These are phyloP conservation scores for Parnassius apollo DNA, from an alignment of 2,888 invertebrate species.

Conservation along the genomic window DNA sequence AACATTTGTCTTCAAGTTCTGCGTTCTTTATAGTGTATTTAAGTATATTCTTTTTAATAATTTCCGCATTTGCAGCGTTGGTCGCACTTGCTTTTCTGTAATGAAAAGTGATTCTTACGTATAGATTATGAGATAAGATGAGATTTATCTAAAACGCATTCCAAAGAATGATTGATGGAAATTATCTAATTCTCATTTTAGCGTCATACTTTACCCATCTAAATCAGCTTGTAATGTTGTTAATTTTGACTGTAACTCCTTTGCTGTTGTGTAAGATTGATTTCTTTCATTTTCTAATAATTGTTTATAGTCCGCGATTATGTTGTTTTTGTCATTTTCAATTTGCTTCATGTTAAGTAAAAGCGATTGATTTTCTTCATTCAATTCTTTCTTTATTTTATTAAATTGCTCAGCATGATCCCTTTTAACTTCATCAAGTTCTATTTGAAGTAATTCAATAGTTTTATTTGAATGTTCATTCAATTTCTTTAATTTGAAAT, in stretches of 20 bases:
- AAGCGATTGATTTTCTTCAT: slow-evolving; percentile 68
- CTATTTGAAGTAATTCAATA: slow-evolving; percentile 47
- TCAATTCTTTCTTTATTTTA: slow-evolving; percentile 48
- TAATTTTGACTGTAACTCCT: slow-evolving; percentile 56
- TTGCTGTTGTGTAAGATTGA: slow-evolving; percentile 60
- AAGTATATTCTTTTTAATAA: slow-evolving; percentile 50
- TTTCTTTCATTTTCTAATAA: slow-evolving; percentile 74
- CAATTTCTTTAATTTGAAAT: slow-evolving; percentile 52
- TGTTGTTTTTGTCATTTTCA: slow-evolving; percentile 65
- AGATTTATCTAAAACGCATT: slow-evolving; percentile 42
- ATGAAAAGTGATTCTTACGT: slow-evolving; percentile 40
- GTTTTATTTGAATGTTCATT: slow-evolving; percentile 45
- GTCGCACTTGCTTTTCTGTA: slow-evolving; percentile 56
- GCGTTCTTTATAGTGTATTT: slow-evolving; percentile 69
- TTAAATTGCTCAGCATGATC: slow-evolving; percentile 41
- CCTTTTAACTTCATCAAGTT: slow-evolving; percentile 44
- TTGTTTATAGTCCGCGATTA: slow-evolving; percentile 74
- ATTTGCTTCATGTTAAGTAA: slow-evolving; percentile 59
- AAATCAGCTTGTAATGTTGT: slow-evolving; percentile 55
- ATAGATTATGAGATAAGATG: slow-evolving; percentile 10
- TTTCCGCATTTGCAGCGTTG: slow-evolving; percentile 44
- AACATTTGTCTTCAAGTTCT: slow-evolving; percentile 65
- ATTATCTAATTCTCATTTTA: neutral
- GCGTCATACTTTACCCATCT: slow-evolving; percentile 49
- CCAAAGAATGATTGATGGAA: slow-evolving; percentile 39